phyloP scores from a whole-genome alignment of 2,797 vertebrate species.

The Hipposideros larvatus region DNA sequence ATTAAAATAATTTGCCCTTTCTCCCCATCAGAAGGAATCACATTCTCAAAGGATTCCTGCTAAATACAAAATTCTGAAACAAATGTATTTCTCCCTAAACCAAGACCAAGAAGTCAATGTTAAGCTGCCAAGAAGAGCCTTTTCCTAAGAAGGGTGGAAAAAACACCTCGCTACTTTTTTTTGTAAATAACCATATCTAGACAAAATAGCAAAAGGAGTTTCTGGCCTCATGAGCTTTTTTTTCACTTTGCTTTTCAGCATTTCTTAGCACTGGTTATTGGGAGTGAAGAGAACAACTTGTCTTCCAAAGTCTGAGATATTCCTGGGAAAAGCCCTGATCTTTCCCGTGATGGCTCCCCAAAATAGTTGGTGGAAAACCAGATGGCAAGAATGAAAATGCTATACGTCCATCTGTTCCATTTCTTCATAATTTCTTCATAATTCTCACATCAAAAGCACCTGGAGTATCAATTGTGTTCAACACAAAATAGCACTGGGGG shows the following conservation, averaged over 20 bases:
- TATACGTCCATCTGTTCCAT: constrained; percentile 46
- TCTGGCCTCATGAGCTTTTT: constrained; percentile 79
- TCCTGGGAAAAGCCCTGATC: constrained; percentile 74
- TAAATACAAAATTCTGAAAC: constrained; percentile 82
- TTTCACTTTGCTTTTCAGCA: constrained; percentile 80
- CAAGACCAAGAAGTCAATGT: constrained; percentile 72
- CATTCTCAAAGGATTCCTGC: constrained; percentile 77
- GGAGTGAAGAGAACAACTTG: constrained; percentile 79
- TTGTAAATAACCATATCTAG: constrained; percentile 63
- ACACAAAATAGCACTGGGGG: constrained; percentile 74
- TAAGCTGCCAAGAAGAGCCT: constrained; percentile 84
- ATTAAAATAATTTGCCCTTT: constrained; percentile 83
- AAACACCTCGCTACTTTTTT: constrained; percentile 63
- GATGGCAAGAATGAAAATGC: constrained; percentile 76
- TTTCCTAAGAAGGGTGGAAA: constrained; percentile 69
- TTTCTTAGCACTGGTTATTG: constrained; percentile 70
- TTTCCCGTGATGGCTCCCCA: constrained; percentile 40
- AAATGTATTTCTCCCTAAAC: constrained; percentile 65
- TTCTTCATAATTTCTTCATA: constrained; percentile 58
- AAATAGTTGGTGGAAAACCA: constrained; percentile 70
- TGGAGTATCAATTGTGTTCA: constrained; percentile 72
- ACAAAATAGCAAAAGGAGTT: constrained; percentile 81
- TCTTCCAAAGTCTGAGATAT: constrained; percentile 67
- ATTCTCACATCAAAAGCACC: constrained; percentile 79
- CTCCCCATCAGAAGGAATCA: constrained; percentile 82